Conservation (phyloP, 2,888 invertebrate species). For the Chalcosyrphus nemorum region DNA sequence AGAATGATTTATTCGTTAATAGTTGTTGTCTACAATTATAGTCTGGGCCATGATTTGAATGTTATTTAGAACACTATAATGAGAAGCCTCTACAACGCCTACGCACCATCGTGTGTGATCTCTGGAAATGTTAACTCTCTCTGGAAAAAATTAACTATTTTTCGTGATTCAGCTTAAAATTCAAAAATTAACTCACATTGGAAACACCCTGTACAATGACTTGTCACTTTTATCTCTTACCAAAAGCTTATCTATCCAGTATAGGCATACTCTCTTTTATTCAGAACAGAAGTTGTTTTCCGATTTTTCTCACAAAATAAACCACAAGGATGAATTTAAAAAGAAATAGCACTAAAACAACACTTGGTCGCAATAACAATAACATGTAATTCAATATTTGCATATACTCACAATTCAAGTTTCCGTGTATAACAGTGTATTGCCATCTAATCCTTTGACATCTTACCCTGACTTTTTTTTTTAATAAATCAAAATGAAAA, state of each 20-base stretch:
- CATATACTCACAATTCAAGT: not conserved
- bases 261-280: no score
- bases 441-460: not conserved
- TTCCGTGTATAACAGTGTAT: not conserved
- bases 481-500: not conserved
- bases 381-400: slow-evolving; percentile 3
- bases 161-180: no score
- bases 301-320: not conserved
- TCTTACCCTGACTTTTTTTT: not conserved
- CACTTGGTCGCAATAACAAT: not conserved
- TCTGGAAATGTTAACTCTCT: no score
- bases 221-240: no score
- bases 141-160: no score
- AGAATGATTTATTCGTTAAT: no score
- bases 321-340: not conserved
- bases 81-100: no score
- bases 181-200: not conserved
- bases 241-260: not conserved
- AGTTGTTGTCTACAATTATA: no score
- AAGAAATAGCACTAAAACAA: no score
- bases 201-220: not conserved
- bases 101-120: no score
- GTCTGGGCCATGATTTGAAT: no score
- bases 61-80: no score
- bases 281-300: not conserved